Base-by-base conservation (phyloP, 2,888 invertebrate genomes). In the Pristionchus arcanus region DNA sequence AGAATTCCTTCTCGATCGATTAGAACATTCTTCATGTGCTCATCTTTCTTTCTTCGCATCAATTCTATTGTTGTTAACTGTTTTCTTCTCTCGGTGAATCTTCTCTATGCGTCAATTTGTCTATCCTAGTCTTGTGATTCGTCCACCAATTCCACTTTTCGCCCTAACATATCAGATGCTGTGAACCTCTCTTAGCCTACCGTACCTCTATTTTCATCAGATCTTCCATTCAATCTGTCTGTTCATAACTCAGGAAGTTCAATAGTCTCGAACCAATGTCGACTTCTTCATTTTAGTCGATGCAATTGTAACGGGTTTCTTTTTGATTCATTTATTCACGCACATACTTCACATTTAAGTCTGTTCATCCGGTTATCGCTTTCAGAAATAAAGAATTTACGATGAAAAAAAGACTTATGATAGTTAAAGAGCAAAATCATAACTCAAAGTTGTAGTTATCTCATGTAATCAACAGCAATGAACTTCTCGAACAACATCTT, bases 1-100 rank as follows among this genome's bases (percentile, higher is more conserved):
- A 53, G 94, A 94, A 90, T 95, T 95, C 90, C 91, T 94, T 2
- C 91, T 94, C 28, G 92, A 93, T 86, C 92, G 93, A 86, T 91
- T 93, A 21, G 91, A 90, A 3, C 93, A 93, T 89, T 90, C 90
- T 1, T 87, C 87, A 0, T 28, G 85, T 28, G 21, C 42, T 74
- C 59, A 5, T 37, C 77, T 59, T 55, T 81, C 42, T 0, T 28
- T 81, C 81, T 5, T 81, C 42, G 11, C 49, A n/a, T 81, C 81
- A 28, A 49, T 81, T 42, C 25, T 81, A 25, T 81, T 81, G 21
- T 28, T 53, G n/a, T n/a, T 81, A 11, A 15, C 28, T 81, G n/a
- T 81, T 15, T 53, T 81, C n/a, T 13, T 81, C 25, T 81, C 81
- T 53, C 81, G 81, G 49, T 81, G 49, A 53, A 49, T 42, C 25